phyloP scores from a whole-genome alignment of 1,140 invertebrate species.

The Pectinophora gossypiella region DNA sequence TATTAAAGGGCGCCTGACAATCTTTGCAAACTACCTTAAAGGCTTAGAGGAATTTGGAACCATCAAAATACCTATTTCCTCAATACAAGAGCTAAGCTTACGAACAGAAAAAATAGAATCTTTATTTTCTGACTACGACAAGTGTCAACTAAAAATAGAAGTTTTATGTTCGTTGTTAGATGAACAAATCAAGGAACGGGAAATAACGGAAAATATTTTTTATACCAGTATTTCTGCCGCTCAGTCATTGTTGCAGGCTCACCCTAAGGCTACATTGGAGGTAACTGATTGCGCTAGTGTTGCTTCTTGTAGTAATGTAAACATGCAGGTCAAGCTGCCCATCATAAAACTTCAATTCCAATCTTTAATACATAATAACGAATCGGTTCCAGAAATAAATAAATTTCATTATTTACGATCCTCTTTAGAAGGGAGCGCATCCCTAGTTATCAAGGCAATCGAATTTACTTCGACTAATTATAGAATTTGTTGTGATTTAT shows the following conservation, averaged over 20 bases:
- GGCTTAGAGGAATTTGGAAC: too few species aligned
- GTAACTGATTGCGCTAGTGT: neutral
- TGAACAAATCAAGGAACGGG: neutral
- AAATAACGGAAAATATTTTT: neutral
- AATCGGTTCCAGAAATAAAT: neutral
- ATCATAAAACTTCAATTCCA: neutral
- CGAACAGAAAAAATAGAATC: too few species aligned
- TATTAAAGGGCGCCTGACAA: too few species aligned
- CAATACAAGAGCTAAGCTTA: too few species aligned
- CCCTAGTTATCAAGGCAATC: slow-evolving; percentile 6
- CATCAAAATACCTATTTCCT: too few species aligned
- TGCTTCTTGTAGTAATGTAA: neutral
- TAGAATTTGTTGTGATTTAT: slow-evolving; percentile 4
- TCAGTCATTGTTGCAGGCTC: neutral
- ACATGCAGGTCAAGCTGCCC: neutral
- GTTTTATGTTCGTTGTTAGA: neutral
- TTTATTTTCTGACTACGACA: neutral
- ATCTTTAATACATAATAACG: neutral
- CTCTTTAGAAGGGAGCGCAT: neutral
- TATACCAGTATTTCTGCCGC: neutral
- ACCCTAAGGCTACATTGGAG: neutral
- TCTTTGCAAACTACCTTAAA: too few species aligned
- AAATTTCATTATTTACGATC: slow-evolving; percentile 17
- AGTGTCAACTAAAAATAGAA: neutral
- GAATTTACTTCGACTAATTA: slow-evolving; percentile 12